Conservation (phyloP, 2,797 vertebrate genomes). For the Hafferia zeledoni region DNA sequence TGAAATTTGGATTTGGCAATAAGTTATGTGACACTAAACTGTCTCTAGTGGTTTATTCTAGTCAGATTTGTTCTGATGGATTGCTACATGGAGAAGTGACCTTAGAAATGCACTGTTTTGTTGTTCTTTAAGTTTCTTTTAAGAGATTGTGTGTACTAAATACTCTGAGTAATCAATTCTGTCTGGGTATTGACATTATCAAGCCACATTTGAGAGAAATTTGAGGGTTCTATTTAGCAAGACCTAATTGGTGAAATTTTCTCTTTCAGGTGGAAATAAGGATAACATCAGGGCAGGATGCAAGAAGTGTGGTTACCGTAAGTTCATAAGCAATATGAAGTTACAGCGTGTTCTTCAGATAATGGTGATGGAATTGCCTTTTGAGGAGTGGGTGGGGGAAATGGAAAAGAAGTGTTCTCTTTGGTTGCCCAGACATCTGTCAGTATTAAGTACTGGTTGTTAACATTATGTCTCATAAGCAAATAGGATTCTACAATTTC, state of each 20-base stretch:
- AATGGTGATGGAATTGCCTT: not conserved
- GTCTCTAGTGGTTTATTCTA: not conserved
- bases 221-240: not conserved
- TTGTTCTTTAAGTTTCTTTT: not conserved
- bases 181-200: not conserved
- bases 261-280: conserved; percentile 90
- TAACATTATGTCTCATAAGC: not conserved
- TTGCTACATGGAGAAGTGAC: not conserved
- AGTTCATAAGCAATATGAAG: conserved; percentile 69
- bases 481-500: not conserved
- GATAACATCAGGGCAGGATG: conserved; percentile 97
- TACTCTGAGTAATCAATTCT: not conserved
- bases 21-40: not conserved
- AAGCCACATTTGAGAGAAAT: not conserved
- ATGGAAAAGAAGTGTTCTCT: not conserved
- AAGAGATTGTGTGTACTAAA: not conserved
- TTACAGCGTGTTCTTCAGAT: not conserved
- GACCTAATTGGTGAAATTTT: not conserved
- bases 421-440: not conserved
- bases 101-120: not conserved
- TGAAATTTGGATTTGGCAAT: not conserved
- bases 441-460: not conserved
- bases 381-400: rapidly evolving
- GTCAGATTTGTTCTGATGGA: not conserved
- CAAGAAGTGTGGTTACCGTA: conserved; percentile 98